Percentiles rank a stretch among this genome's conserved stretches.
phyloP scores from a whole-genome alignment of 2,797 vertebrate species.

The Anabacerthia variegaticeps region DNA sequence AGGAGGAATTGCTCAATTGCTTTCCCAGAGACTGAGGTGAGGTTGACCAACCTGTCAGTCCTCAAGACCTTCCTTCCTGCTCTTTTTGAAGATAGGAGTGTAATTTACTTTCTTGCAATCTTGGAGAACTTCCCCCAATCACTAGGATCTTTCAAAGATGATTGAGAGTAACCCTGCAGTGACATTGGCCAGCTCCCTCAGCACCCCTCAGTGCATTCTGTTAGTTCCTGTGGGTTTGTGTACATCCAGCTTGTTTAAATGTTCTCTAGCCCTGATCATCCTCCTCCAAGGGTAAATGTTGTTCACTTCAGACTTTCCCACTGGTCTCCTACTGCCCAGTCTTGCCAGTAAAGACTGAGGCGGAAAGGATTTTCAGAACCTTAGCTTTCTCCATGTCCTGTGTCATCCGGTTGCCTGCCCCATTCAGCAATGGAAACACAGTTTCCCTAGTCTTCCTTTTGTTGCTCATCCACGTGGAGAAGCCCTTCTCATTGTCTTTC shows the following conservation, averaged over 20 bases:
- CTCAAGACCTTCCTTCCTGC: neutral
- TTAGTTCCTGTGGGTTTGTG: neutral
- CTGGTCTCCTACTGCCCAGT: neutral
- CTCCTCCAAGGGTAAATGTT: neutral
- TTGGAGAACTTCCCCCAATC: neutral
- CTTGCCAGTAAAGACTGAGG: neutral
- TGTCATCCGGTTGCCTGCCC: neutral
- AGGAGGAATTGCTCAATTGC: neutral
- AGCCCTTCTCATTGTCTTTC: neutral
- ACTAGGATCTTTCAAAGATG: neutral
- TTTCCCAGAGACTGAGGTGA: neutral
- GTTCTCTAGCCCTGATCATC: neutral
- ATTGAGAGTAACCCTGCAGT: neutral
- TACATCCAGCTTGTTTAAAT: neutral
- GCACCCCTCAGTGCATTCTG: accelerated
- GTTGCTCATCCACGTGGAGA: neutral
- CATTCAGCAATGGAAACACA: neutral
- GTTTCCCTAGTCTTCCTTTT: neutral
- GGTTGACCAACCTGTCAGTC: neutral
- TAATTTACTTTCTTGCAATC: neutral
- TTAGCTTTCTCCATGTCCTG: neutral
- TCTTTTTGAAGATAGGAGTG: neutral
- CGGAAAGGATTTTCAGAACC: neutral
- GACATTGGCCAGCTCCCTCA: neutral
- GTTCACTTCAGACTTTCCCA: neutral